Evolutionary conservation across 1,140 invertebrate species (phyloP).

Genomic region (Drosophila insularis): DNA sequence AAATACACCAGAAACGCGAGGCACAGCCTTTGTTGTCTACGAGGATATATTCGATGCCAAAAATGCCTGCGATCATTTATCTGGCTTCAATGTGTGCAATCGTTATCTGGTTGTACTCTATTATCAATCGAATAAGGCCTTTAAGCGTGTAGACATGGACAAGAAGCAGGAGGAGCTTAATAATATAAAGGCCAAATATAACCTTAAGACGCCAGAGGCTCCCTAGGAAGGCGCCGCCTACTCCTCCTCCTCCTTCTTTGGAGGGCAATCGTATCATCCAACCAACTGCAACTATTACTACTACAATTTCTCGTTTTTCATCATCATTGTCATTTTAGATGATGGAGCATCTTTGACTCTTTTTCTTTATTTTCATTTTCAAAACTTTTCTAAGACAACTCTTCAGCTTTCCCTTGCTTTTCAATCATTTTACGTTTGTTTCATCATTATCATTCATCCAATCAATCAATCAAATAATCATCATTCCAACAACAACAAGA

Average conservation of each 20-base stretch:
- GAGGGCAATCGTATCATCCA: conserved; percentile 2
- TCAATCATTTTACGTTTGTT: neutral
- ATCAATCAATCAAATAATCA: neutral
- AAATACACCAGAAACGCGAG: conserved; percentile 98
- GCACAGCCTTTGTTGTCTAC: conserved; percentile 99
- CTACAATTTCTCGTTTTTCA: no score
- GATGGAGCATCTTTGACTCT: neutral
- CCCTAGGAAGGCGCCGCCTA: conserved; percentile 38
- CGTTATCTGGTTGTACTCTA: conserved; percentile 98
- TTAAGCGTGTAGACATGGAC: conserved; percentile 97
- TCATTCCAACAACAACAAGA: neutral
- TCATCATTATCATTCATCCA: conserved; percentile 1
- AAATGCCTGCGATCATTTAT: conserved; percentile 99
- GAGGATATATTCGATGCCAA: conserved; percentile 99
- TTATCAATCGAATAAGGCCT: conserved; percentile 97
- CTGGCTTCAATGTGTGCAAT: conserved; percentile 99
- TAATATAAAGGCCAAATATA: conserved; percentile 97
- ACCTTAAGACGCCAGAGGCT: conserved; percentile 83
- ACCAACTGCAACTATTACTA: no score
- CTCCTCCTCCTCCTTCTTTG: no score
- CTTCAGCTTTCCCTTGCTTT: conserved; percentile 5
- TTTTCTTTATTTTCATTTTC: neutral
- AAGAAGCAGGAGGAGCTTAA: conserved; percentile 99
- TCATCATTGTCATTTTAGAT: conserved; percentile 10
- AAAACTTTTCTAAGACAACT: neutral